phyloP scores from a whole-genome alignment of 2,888 invertebrate species.

The Biston stratarius region DNA sequence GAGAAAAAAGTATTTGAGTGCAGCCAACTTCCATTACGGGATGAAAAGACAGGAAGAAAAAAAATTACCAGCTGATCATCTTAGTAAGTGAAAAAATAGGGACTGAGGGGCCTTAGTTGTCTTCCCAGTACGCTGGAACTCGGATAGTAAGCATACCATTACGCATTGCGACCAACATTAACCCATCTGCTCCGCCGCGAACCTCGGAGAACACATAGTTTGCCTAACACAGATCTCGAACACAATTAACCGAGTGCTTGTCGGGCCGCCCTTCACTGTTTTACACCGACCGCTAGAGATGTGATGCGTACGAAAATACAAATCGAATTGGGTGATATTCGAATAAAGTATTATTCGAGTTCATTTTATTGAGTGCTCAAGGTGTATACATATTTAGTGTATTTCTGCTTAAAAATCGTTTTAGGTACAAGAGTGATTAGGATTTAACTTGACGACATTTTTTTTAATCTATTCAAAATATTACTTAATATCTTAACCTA shows the following conservation, averaged over 20 bases:
- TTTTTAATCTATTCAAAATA: too few relatives aligned
- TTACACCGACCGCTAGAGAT: constrained; percentile 19
- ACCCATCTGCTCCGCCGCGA: constrained; percentile 9
- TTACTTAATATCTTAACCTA: too few relatives aligned
- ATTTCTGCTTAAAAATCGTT: too few relatives aligned
- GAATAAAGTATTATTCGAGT: neutral
- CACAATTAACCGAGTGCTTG: constrained; percentile 34
- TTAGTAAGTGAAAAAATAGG: too few relatives aligned
- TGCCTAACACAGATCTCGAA: constrained; percentile 36
- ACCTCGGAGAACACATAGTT: constrained; percentile 32
- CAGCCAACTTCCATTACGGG: too few relatives aligned
- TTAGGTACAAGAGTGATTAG: too few relatives aligned
- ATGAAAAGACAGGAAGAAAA: too few relatives aligned
- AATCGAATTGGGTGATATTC: neutral
- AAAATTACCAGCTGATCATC: too few relatives aligned
- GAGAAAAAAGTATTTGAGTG: too few relatives aligned
- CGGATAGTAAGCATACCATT: constrained; percentile 13
- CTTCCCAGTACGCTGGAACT: neutral
- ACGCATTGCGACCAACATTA: constrained; percentile 22
- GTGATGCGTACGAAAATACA: neutral
- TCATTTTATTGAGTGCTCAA: neutral
- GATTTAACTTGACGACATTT: too few relatives aligned
- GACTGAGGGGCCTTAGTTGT: too few relatives aligned
- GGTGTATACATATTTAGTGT: too few relatives aligned
- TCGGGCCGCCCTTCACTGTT: constrained; percentile 23